Evolutionary conservation across 2,797 vertebrate species (phyloP), one percentile per base, ranked within the genome.

Genomic region (Carduelis carduelis): DNA sequence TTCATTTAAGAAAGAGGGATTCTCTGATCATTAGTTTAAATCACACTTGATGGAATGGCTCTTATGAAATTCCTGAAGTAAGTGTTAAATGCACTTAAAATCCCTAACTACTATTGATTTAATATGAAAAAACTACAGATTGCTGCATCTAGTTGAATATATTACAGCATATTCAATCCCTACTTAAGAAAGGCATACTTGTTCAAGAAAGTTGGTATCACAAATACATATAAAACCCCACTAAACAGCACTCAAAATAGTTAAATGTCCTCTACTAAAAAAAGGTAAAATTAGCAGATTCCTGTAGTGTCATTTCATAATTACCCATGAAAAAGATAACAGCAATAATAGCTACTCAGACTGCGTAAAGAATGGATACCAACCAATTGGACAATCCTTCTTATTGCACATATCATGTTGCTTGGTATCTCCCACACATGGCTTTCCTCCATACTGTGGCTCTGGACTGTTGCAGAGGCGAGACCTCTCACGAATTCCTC

Each of bases 401-500:
- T 98, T 98, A 97, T 98, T 99, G 83, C 99, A 99, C 98, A 98
- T 98, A 90, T 99, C 98, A 11, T 95, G 98, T 82, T 99, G 98
- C 4, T 68, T 97, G 59, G 97, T 94, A 26, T 99, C 98, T 22
- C 99, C 99, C 15, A 97, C 96, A 24, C 99, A 99, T 2, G 97
- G 98, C 90, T 98, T 99, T 55, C 99, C 99, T 0, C 99, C 99
- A 7, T 99, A 96, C 94, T 98, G 98, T 22, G 99, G 99, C 57
- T 97, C 97, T 5, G 99, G 99, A 80, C 99, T 99, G 96, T 99
- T 99, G 94, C 99, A 99, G 83, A 98, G 98, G 2, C 98, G 98
- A 0, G 98, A 98, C 14, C 99, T 98, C 84, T 98, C 98, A 61
- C 98, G 98, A 72, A 99, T 94, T 37, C 99, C 99, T 24, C 99